A percentile compares a stretch with the other conserved stretches of the same genome.
Evolutionary conservation across 2,797 vertebrate species (phyloP).

Genomic region (Pitangus sulphuratus): DNA sequence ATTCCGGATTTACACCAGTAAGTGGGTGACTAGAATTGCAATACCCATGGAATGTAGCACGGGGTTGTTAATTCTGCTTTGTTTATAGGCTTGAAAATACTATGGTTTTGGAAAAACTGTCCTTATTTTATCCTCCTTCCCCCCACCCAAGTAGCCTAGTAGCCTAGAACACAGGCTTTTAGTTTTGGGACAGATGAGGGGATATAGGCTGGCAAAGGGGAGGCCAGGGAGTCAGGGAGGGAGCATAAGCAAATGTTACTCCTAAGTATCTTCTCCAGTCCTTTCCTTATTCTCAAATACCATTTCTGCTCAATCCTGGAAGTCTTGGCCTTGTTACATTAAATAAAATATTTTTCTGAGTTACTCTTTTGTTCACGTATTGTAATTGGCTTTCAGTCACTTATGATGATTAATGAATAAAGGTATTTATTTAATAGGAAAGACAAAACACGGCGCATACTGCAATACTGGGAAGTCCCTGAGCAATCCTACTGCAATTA

Average conservation of each 20-base stretch:
- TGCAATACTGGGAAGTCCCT: slow-evolving; percentile 48
- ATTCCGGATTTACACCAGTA: background rate
- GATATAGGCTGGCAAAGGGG: background rate
- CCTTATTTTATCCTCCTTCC: background rate
- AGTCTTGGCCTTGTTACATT: background rate
- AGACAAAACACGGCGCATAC: background rate
- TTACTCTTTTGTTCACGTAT: background rate
- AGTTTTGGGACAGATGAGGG: background rate
- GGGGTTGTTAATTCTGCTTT: background rate
- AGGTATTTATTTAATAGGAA: background rate
- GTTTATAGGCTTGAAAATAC: background rate
- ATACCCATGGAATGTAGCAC: background rate
- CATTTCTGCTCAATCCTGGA: background rate
- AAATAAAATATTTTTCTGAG: background rate
- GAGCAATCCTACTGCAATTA: background rate
- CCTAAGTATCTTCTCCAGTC: background rate
- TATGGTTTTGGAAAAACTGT: background rate
- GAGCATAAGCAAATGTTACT: background rate
- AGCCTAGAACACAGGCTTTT: background rate
- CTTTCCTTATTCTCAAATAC: background rate
- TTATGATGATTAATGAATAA: background rate
- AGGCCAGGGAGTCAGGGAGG: background rate
- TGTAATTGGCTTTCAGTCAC: background rate
- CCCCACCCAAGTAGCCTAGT: background rate
- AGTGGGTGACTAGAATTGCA: background rate